These are phyloP conservation scores for Pocillopora grandis DNA, from an alignment of 92 coral and sea anemone genomes.

Conservation along the genomic window DNA sequence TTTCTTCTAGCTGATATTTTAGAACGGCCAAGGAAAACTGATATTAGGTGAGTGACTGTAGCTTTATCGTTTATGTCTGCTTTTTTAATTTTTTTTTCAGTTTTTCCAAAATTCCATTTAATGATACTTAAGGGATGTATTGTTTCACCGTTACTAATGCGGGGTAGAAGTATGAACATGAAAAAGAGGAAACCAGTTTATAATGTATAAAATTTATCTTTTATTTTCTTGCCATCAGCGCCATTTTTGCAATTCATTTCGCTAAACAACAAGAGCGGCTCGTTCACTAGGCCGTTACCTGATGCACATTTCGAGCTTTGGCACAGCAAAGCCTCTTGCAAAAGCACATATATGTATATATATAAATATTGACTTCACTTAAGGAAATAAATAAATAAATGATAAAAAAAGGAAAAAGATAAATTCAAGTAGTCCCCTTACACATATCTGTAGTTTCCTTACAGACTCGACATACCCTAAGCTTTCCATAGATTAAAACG, in stretches of 20 bases:
- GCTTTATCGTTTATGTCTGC: no score
- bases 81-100: no score
- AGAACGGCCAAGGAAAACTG: no score
- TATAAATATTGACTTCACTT: slow-evolving; percentile 44
- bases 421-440: not conserved
- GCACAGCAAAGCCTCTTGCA: slow-evolving; percentile 15
- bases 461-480: not conserved
- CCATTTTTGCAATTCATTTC: slow-evolving; percentile 24
- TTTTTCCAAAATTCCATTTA: no score
- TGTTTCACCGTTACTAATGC: no score
- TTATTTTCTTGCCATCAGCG: slow-evolving; percentile 22
- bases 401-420: slow-evolving; percentile 6
- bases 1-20: no score
- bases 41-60: no score
- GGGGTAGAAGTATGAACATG: no score
- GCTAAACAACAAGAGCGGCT: not conserved
- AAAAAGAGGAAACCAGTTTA: not conserved
- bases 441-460: not conserved
- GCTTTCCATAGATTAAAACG: not conserved
- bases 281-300: not conserved
- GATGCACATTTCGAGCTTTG: slow-evolving; percentile 2
- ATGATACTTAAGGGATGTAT: no score
- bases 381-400: slow-evolving; percentile 52
- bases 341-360: slow-evolving; percentile 20
- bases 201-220: slow-evolving; percentile 3